phyloP scores from a whole-genome alignment of 2,888 invertebrate species.

The Erebia palarica region DNA sequence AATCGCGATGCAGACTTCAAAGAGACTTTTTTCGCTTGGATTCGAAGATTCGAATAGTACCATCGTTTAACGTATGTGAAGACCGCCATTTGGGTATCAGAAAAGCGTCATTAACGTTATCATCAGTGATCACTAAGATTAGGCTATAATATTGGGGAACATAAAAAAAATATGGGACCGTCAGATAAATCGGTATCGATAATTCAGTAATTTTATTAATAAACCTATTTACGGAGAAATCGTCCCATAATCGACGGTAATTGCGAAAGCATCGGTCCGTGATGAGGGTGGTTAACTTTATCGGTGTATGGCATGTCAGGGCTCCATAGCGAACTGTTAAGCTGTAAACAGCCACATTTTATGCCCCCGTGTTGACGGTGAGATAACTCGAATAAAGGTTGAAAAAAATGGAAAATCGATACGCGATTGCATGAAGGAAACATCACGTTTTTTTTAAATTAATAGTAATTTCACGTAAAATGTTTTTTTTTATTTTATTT shows the following conservation, averaged over 20 bases:
- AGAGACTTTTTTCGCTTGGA: no score
- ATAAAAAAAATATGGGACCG: no score
- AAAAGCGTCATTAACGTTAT: no score
- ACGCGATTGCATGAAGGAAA: neutral
- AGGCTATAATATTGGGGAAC: no score
- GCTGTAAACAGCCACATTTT: constrained; percentile 26
- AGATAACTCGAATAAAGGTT: constrained; percentile 31
- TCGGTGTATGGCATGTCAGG: constrained; percentile 54
- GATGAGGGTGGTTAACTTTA: constrained; percentile 48
- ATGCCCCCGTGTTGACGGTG: constrained; percentile 32
- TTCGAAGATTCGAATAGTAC: no score
- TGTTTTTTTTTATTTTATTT: no score
- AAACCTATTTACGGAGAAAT: constrained; percentile 13
- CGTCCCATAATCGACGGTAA: constrained; percentile 17
- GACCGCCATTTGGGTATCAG: no score
- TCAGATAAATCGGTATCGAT: neutral
- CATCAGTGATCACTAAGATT: no score
- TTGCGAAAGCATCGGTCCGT: constrained; percentile 38
- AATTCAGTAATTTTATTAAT: constrained; percentile 12
- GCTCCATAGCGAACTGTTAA: constrained; percentile 43
- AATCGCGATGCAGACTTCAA: no score
- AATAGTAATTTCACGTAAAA: no score
- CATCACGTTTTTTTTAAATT: no score
- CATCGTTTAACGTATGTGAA: no score
- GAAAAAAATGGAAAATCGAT: constrained; percentile 35